Conservation (phyloP, 2,113 vertebrate genomes). For the Ctenomys sociabilis region DNA sequence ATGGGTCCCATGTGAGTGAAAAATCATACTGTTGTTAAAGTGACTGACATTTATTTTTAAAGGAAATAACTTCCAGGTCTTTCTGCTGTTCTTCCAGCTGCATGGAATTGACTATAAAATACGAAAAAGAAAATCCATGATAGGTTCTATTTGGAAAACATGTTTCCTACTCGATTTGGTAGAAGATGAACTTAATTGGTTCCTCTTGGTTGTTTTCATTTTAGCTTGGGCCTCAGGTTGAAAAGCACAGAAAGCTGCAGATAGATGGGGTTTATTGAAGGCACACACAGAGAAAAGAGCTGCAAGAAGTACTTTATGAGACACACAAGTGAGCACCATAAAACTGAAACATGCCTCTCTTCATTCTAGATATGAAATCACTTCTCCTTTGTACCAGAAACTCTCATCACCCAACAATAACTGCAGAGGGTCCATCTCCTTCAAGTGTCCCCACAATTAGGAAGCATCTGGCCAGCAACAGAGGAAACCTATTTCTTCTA, state of each 20-base stretch:
- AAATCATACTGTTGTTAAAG: neutral
- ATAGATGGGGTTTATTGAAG: neutral
- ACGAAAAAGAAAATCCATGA: neutral
- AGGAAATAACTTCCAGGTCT: neutral
- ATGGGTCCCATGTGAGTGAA: neutral
- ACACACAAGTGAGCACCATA: neutral
- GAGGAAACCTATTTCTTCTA: neutral
- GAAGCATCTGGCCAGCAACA: neutral
- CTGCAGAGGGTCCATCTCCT: neutral
- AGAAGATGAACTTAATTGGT: neutral
- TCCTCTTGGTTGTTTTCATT: conserved; percentile 1
- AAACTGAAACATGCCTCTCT: neutral
- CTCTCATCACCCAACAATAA: neutral
- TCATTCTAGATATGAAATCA: neutral
- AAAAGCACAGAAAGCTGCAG: neutral
- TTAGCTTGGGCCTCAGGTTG: neutral
- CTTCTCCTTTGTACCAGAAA: neutral
- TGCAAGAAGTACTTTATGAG: neutral
- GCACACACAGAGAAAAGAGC: neutral
- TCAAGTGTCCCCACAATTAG: neutral
- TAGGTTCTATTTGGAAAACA: neutral
- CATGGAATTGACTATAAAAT: neutral
- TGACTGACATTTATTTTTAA: neutral
- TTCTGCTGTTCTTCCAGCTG: neutral
- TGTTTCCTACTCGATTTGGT: neutral